Evolutionary conservation across 2,113 vertebrate genomes (phyloP), one percentile per base, ranked within the genome.

Genomic region (Bubo bubo): DNA sequence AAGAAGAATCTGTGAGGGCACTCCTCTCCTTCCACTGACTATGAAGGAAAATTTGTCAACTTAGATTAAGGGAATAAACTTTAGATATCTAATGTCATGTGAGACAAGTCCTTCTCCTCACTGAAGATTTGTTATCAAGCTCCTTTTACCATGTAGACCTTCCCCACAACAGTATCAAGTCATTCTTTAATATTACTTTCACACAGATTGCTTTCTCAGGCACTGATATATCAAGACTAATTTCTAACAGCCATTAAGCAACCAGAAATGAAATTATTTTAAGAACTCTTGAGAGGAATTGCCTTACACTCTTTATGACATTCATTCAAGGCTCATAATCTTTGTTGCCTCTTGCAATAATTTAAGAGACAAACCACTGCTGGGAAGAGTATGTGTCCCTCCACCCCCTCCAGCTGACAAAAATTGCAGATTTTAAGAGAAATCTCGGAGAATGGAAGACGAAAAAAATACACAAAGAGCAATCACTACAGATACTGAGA

Each of bases 281-380:
- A 94, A 91, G 70, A 95, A 58, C 24, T 87, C 85, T 71, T 72
- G 71, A 88, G 68, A 90, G 76, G 4, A 93, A 95, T 77, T 86
- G 84, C 52, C 41, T 83, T 75, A 49, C 15, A 50, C 10, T 81
- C 37, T 58, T 93, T 20, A 47, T 19, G 66, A 87, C 70, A 83
- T 75, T 71, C 72, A 50, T 87, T 88, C 72, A 77, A 72, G 45
- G 67, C 70, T 79, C 95, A 80, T 34, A 74, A 95, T 87, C 71
- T 75, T 82, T 81, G 37, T 26, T 94, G 64, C 49, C 73, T 81
- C 68, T 79, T 94, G 37, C 60, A 94, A 60, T 83, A 84, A 79
- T n/a, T 90, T 37, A 87, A 71, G 60, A 88, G 50, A 58, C 67
- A 89, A 92, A 39, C n/a, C 58, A 73, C 80, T 75, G 70, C 91